Evolutionary conservation across 2,797 vertebrate species (phyloP).

Genomic region (Vespertilio murinus): DNA sequence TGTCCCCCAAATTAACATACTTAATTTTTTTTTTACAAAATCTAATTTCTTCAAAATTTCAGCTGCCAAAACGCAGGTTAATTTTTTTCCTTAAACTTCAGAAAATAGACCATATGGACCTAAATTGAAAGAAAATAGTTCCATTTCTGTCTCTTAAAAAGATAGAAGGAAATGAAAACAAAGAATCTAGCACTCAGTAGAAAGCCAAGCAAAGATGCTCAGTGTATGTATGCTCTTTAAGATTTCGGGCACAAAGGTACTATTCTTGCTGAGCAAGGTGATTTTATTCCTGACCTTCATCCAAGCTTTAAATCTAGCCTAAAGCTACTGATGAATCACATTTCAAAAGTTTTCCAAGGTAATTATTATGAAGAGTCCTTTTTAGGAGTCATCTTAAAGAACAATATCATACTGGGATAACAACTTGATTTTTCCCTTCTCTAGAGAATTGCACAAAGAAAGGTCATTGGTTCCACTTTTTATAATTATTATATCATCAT

Average conservation of each 20-base stretch:
- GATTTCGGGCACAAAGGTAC: conserved; percentile 7
- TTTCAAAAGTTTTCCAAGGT: conserved; percentile 49
- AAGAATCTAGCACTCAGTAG: not conserved
- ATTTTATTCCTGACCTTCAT: conserved; percentile 43
- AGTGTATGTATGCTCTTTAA: not conserved
- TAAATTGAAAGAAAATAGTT: not conserved
- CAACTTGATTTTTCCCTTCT: conserved; percentile 40
- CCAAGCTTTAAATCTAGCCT: not conserved
- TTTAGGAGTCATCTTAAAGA: conserved; percentile 44
- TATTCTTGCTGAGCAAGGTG: conserved; percentile 24
- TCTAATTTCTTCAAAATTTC: not conserved
- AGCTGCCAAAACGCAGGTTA: not conserved
- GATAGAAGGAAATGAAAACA: not conserved
- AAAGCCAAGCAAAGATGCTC: not conserved
- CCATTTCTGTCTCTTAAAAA: not conserved
- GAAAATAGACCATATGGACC: not conserved
- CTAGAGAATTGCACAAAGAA: conserved; percentile 54
- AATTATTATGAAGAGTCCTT: conserved; percentile 50
- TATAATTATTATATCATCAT: conserved; percentile 57
- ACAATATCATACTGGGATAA: conserved; percentile 42
- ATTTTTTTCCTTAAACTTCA: not conserved
- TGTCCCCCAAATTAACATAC: not conserved
- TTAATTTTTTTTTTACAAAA: not conserved
- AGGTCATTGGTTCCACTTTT: conserved; percentile 49
- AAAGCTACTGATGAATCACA: not conserved